Evolutionary conservation across 1,140 invertebrate species (phyloP).

Genomic region (Aricia agestis): DNA sequence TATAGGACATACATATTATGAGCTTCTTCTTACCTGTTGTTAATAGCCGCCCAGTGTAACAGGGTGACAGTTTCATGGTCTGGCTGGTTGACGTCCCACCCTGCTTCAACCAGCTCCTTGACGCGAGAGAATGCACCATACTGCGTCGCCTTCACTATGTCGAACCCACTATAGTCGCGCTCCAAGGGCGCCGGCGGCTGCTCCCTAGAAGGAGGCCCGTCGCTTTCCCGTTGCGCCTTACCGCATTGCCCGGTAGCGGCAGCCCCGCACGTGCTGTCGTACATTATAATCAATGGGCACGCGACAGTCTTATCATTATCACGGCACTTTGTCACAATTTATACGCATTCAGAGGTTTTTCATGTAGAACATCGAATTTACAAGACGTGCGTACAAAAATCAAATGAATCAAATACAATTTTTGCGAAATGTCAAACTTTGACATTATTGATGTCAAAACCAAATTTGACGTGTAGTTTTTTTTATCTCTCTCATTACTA

Average conservation of each 20-base stretch:
- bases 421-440: not conserved
- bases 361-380: not conserved
- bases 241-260: slow-evolving; percentile 73
- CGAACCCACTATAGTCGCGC: slow-evolving; percentile 89
- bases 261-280: slow-evolving; percentile 81
- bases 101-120: slow-evolving; percentile 90
- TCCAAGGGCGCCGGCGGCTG: slow-evolving; percentile 78
- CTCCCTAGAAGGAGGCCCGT: slow-evolving; percentile 66
- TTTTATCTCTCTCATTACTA: too few species aligned
- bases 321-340: slow-evolving; percentile 10
- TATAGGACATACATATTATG: not conserved
- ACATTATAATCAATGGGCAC: slow-evolving; percentile 65
- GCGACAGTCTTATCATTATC: slow-evolving; percentile 23
- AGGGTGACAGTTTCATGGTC: slow-evolving; percentile 95
- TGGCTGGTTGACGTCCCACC: slow-evolving; percentile 92
- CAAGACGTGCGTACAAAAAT: not conserved
- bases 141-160: slow-evolving; percentile 96
- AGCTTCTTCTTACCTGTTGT: slow-evolving; percentile 80
- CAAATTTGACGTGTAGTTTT: too few species aligned
- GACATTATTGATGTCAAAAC: too few species aligned
- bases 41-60: slow-evolving; percentile 99
- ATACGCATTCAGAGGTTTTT: not conserved
- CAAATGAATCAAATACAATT: not conserved
- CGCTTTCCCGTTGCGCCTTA: slow-evolving; percentile 51
- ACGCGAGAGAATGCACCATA: slow-evolving; percentile 92